Evolutionary conservation across 2,113 vertebrate genomes (phyloP).

Genomic region (Eonycteris spelaea): DNA sequence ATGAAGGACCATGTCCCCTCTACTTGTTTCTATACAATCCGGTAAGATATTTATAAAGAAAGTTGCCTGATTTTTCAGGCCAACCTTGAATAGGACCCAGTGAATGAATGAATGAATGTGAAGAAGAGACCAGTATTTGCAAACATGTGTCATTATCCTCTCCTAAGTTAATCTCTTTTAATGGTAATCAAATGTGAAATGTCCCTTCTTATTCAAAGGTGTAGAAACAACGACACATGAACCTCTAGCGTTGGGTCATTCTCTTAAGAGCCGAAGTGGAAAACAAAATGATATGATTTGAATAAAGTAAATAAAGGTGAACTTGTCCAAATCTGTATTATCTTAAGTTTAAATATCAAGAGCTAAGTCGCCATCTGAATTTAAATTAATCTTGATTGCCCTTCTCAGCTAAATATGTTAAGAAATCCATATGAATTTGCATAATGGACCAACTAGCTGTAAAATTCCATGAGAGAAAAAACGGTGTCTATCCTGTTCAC

Average conservation of each 20-base stretch:
- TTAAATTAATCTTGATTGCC: slow-evolving; percentile 18
- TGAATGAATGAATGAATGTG: background rate
- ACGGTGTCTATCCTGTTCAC: background rate
- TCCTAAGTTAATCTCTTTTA: background rate
- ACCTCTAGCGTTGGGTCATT: background rate
- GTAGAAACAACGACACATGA: background rate
- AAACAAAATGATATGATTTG: slow-evolving; percentile 1
- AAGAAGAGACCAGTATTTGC: background rate
- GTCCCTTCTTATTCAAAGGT: background rate
- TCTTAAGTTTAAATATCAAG: background rate
- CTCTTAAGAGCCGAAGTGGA: slow-evolving; percentile 23
- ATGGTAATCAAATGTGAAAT: slow-evolving; percentile 17
- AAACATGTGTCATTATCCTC: background rate
- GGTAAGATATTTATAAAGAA: background rate
- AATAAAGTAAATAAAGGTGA: slow-evolving; percentile 25
- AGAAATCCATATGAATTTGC: slow-evolving; percentile 29
- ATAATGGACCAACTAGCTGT: background rate
- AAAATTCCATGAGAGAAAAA: slow-evolving; percentile 5
- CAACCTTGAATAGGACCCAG: slow-evolving; percentile 7
- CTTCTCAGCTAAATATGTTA: slow-evolving; percentile 37
- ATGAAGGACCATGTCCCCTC: background rate
- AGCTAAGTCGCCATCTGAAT: background rate
- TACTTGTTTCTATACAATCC: background rate
- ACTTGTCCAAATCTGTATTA: slow-evolving; percentile 15
- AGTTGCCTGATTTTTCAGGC: background rate